Evolutionary conservation across 1,140 invertebrate species (phyloP).

Genomic region (Vollenhovia emeryi): DNA sequence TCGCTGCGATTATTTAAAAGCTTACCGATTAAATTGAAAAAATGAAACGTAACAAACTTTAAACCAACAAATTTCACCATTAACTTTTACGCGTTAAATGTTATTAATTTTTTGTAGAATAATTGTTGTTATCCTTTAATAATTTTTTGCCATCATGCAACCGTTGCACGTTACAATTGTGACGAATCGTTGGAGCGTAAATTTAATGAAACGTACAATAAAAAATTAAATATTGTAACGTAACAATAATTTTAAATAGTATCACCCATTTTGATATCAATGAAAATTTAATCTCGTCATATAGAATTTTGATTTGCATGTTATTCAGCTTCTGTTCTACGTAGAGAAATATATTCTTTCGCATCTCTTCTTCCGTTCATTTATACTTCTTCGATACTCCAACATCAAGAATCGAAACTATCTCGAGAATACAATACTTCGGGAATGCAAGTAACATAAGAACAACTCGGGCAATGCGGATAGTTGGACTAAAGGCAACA

Average conservation of each 20-base stretch:
- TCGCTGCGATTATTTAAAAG: neutral
- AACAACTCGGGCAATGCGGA: neutral
- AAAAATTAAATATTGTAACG: neutral
- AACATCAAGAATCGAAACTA: conserved; percentile 4
- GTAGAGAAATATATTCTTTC: neutral
- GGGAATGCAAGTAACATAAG: conserved; percentile 31
- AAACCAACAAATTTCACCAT: too few relatives aligned
- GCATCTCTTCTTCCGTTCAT: neutral
- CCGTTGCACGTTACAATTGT: neutral
- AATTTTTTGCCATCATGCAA: neutral
- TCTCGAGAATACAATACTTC: neutral
- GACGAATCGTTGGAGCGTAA: neutral
- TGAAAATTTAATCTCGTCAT: neutral
- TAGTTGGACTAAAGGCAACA: neutral
- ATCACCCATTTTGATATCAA: neutral
- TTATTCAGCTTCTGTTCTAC: neutral
- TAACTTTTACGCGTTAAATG: too few relatives aligned
- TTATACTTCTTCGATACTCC: neutral
- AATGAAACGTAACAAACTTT: neutral
- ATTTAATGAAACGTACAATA: conserved; percentile 6
- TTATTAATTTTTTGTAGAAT: neutral
- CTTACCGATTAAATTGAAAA: neutral
- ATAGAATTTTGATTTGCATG: neutral
- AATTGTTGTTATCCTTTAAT: conserved; percentile 2
- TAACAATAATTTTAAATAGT: neutral